A percentile compares a stretch with the other conserved stretches of the same genome.
phyloP scores from a whole-genome alignment of 2,888 invertebrate species.

The Herminia tarsipennalis region DNA sequence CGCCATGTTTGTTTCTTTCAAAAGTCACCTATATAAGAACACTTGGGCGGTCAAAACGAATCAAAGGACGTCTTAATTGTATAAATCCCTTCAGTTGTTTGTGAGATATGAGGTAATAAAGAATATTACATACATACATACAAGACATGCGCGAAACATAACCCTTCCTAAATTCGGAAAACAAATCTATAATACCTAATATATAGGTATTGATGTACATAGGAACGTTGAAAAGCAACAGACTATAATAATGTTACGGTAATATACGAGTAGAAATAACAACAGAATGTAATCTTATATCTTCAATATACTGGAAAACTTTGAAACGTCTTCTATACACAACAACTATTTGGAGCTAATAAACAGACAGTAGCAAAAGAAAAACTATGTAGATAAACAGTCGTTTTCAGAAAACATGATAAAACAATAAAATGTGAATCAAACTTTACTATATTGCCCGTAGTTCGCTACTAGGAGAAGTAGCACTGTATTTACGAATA shows the following conservation, averaged over 20 bases:
- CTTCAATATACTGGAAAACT: too few relatives aligned
- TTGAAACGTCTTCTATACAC: constrained; percentile 14
- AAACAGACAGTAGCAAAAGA: constrained; percentile 21
- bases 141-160: neutral
- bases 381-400: constrained; percentile 10
- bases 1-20: too few relatives aligned
- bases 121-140: neutral
- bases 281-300: too few relatives aligned
- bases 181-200: too few relatives aligned
- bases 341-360: constrained; percentile 17
- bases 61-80: too few relatives aligned
- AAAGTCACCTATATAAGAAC: too few relatives aligned
- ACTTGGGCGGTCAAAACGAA: too few relatives aligned
- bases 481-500: constrained; percentile 44
- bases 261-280: too few relatives aligned
- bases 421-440: constrained; percentile 54
- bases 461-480: constrained; percentile 26
- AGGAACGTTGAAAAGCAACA: too few relatives aligned
- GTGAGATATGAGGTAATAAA: constrained; percentile 2
- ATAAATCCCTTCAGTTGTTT: too few relatives aligned
- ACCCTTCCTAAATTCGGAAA: constrained; percentile 6
- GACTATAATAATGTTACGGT: too few relatives aligned
- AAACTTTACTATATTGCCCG: constrained; percentile 51
- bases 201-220: too few relatives aligned
- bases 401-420: constrained; percentile 38